Conservation (phyloP, 2,888 invertebrate genomes). For the Pristionchus fissidentatus region DNA sequence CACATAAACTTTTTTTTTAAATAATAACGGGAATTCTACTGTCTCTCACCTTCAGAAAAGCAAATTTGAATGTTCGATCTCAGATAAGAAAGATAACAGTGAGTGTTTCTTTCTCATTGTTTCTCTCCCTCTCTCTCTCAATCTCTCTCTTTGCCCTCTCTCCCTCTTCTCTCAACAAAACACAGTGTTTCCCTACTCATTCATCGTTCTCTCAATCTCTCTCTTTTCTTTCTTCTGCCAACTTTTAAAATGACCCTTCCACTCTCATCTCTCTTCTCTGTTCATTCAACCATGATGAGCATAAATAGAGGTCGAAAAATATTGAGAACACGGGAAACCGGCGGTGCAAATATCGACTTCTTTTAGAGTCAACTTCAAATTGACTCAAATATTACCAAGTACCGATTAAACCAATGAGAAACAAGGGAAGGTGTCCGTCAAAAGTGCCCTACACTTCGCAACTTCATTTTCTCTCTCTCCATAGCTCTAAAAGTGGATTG, state of each 20-base stretch:
- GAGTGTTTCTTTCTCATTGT: not conserved
- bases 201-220: slow-evolving; percentile 4
- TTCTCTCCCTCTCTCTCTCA: not conserved
- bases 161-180: not conserved
- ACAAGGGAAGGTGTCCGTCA: no score
- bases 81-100: not conserved
- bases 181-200: not conserved
- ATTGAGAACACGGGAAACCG: slow-evolving; percentile 2
- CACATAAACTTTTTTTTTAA: no score
- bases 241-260: not conserved
- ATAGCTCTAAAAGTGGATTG: no score
- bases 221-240: not conserved
- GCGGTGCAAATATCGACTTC: no score
- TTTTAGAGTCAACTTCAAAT: no score
- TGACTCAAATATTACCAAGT: no score
- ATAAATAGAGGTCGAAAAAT: slow-evolving; percentile 2
- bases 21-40: no score
- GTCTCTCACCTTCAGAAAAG: no score
- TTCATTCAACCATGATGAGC: slow-evolving; percentile 18
- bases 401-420: no score
- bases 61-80: not conserved
- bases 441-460: no score
- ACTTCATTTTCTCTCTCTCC: no score
- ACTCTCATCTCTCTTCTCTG: not conserved
- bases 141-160: not conserved